Percentiles rank a stretch among this genome's conserved stretches.
phyloP scores from a whole-genome alignment of 2,888 invertebrate genomes.

The Eudemis profundana region DNA sequence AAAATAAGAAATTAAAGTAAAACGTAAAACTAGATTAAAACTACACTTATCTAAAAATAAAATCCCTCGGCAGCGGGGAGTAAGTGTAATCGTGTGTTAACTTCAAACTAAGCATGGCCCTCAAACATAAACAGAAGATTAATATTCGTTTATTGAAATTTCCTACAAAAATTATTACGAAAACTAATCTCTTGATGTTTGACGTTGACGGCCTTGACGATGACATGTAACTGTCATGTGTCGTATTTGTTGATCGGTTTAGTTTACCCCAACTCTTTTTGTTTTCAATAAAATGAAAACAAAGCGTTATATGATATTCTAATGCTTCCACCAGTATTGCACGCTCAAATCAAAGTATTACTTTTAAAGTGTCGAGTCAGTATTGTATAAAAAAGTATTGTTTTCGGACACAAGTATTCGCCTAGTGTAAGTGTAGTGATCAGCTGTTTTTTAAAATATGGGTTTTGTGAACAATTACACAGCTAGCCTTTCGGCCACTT shows the following conservation, averaged over 20 bases:
- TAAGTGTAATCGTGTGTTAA: too few species aligned
- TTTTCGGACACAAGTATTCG: constrained; percentile 32
- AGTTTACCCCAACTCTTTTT: constrained; percentile 44
- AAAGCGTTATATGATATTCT: constrained; percentile 56
- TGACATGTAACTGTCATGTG: constrained; percentile 33
- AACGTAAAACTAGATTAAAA: too few species aligned
- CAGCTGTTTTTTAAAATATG: constrained; percentile 63
- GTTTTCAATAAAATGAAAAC: constrained; percentile 54
- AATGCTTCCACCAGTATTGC: constrained; percentile 48
- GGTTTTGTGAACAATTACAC: constrained; percentile 74
- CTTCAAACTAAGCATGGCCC: too few species aligned
- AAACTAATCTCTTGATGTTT: too few species aligned
- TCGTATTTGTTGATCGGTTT: constrained; percentile 36
- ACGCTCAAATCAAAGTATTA: constrained; percentile 49
- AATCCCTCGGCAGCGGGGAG: too few species aligned
- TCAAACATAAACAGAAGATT: too few species aligned
- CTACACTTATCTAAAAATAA: too few species aligned
- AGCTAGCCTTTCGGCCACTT: constrained; percentile 69
- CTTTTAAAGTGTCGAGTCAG: constrained; percentile 45
- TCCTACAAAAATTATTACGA: too few species aligned
- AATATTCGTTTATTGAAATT: too few species aligned
- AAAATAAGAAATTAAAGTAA: too few species aligned
- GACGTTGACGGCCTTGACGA: constrained; percentile 35
- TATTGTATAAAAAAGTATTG: constrained; percentile 39
- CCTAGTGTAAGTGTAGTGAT: too few species aligned